These are phyloP conservation scores for Monodelphis domestica DNA, from an alignment of 2,797 vertebrate species.

Conservation along the genomic window DNA sequence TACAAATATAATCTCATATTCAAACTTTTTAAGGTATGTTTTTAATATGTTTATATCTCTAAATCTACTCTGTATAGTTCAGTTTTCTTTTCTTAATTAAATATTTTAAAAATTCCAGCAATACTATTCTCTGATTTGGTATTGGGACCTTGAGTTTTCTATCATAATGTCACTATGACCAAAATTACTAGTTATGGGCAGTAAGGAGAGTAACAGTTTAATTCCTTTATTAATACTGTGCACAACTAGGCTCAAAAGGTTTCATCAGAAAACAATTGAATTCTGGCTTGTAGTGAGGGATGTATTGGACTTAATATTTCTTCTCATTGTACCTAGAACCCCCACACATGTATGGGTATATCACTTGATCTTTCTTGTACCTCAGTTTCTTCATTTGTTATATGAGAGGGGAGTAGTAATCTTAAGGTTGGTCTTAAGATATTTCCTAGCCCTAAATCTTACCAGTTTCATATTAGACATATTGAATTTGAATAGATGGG, in stretches of 20 bases:
- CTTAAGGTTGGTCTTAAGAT: background rate
- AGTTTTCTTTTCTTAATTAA: background rate
- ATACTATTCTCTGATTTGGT: background rate
- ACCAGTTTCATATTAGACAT: background rate
- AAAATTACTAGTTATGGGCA: background rate
- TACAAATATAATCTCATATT: background rate
- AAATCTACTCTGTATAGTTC: background rate
- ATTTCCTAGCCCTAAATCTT: background rate
- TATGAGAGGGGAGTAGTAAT: background rate
- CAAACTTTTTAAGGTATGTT: background rate
- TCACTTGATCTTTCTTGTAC: background rate
- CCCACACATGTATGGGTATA: no score
- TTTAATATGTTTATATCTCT: conserved; percentile 4
- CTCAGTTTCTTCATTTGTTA: background rate
- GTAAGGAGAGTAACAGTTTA: background rate
- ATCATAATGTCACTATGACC: background rate
- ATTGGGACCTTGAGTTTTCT: background rate
- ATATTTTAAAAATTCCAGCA: background rate
- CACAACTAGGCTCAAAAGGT: background rate
- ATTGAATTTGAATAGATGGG: background rate
- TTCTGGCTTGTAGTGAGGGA: background rate
- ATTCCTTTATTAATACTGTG: background rate
- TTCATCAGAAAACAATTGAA: background rate
- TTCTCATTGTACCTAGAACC: no score
- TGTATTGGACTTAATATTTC: background rate